Evolutionary conservation across 2,888 invertebrate species (phyloP), one percentile per base, ranked within the genome.

Genomic region (Alsophila aescularia): DNA sequence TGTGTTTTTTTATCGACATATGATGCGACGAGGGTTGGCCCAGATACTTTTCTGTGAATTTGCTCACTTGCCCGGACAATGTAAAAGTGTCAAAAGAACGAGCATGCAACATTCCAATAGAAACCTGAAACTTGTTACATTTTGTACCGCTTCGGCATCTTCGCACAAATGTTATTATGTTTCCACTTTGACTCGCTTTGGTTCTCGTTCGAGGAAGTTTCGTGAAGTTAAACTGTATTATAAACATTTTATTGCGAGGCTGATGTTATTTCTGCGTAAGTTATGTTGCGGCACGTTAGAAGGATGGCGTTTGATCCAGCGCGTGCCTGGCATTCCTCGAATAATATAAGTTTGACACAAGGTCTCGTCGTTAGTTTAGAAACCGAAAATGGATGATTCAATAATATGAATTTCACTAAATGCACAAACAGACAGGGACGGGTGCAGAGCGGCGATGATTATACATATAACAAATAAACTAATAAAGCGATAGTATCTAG

Each of bases 251-350:
- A 18, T 29, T 37, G 34, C n/a, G 1, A 8, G 24, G 10, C 10
- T 10, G 9, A 24, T 52, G 35, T 36, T 52, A 35, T 45, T 35
- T 4, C 10, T 16, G 16, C 27, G 43, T 40, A 45, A 45, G 43
- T 52, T 34, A 44, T 44, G 44, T 44, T n/a, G 24, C 18, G 32
- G 16, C 32, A 43, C 40, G 53, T 47, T n/a, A 13, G 10, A 31
- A 21, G 47, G 47, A 29, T 40, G 21, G 16, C 41, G 18, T 41
- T 18, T 52, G 52, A 52, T 45, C 27, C 15, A 29, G n/a, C 21
- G 31, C 21, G 29, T 58, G 53, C 61, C 67, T 65, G 61, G 65
- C 58, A 61, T 40, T 47, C 32, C 16, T 32, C 16, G 16, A 10
- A 9, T 27, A 52, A 36, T 56, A 60, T 56, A 62, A 51, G 35